These are phyloP conservation scores for Anaspis maculata DNA, from an alignment of 2,888 invertebrate genomes.

Conservation along the genomic window DNA sequence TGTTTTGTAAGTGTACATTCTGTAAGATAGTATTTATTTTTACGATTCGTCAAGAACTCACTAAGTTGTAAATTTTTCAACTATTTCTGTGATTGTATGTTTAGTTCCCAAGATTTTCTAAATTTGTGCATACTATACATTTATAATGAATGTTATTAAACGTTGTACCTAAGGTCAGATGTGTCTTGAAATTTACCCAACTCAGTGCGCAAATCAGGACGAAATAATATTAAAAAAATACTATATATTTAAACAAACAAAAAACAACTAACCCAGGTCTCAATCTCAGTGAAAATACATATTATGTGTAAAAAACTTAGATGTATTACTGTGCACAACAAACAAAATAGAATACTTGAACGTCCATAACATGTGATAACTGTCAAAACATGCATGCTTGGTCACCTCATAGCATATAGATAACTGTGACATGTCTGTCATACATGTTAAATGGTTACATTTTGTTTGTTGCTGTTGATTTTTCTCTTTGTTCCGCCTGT, in stretches of 20 bases:
- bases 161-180: slow-evolving; percentile 37
- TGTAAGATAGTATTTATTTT: slow-evolving; percentile 42
- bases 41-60: slow-evolving; percentile 22
- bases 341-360: slow-evolving; percentile 24
- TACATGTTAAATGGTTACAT: slow-evolving; percentile 23
- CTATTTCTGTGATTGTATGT: slow-evolving; percentile 39
- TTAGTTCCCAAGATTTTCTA: slow-evolving; percentile 29
- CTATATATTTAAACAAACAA: slow-evolving; percentile 12
- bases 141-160: slow-evolving; percentile 28
- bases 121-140: too few relatives aligned
- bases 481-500: slow-evolving; percentile 3
- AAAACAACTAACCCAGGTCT: slow-evolving; percentile 25
- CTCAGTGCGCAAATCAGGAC: slow-evolving; percentile 36
- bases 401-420: slow-evolving; percentile 19
- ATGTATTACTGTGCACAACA: slow-evolving; percentile 31
- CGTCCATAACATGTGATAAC: slow-evolving; percentile 32
- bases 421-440: slow-evolving; percentile 19
- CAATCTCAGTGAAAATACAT: slow-evolving; percentile 27
- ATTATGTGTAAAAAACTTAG: slow-evolving; percentile 14
- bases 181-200: slow-evolving; percentile 30
- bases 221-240: slow-evolving; percentile 22
- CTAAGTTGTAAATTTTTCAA: slow-evolving; percentile 28
- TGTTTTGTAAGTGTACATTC: slow-evolving; percentile 37
- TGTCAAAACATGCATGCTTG: slow-evolving; percentile 28
- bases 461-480: slow-evolving; percentile 20